Percentiles rank a stretch among this genome's conserved stretches.
These are phyloP conservation scores for Meloidogyne floridensis DNA, from an alignment of 1,140 invertebrate genomes.

Conservation along the genomic window DNA sequence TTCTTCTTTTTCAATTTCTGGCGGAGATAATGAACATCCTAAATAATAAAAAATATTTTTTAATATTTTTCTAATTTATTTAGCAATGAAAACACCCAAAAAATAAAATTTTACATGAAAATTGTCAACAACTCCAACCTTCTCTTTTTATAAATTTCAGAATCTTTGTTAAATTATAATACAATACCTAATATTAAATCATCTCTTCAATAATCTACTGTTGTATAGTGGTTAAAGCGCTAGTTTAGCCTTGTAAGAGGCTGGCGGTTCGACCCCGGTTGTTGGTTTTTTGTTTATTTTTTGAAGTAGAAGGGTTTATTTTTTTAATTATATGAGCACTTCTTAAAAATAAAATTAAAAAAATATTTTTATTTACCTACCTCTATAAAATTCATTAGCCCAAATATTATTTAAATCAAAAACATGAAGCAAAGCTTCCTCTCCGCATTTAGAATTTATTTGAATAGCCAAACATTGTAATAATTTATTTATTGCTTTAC, in stretches of 20 bases:
- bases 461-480: slow-evolving; percentile 45
- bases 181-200: no score
- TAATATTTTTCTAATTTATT: neutral
- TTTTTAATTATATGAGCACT: neutral
- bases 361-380: neutral
- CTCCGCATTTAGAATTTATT: slow-evolving; percentile 47
- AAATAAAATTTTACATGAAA: neutral
- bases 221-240: neutral
- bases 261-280: no score
- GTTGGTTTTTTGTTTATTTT: no score
- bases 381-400: slow-evolving; percentile 33
- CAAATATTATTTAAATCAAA: slow-evolving; percentile 58
- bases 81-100: neutral
- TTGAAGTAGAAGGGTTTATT: neutral
- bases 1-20: neutral
- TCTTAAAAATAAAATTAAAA: neutral
- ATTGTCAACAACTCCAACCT: no score
- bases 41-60: neutral
- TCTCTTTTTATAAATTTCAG: no score
- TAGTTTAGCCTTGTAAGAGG: no score
- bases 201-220: no score
- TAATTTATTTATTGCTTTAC: slow-evolving; percentile 47
- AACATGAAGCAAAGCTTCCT: slow-evolving; percentile 60
- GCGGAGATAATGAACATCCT: neutral
- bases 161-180: no score